Conservation (phyloP, 2,113 vertebrate genomes). For the Damaliscus lunatus region DNA sequence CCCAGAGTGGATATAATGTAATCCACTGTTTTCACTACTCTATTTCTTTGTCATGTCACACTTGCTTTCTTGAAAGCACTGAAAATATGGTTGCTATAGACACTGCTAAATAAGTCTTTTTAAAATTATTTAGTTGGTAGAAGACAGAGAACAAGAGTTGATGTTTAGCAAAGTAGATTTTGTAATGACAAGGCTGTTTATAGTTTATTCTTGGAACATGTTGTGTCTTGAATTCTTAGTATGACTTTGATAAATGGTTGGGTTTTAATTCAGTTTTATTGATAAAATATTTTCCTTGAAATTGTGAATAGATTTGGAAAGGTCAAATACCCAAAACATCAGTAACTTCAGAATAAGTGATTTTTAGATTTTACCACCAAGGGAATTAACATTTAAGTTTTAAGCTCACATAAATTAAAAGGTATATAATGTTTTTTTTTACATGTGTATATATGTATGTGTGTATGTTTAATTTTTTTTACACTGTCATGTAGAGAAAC, state of each 20-base stretch:
- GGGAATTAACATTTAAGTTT: slow-evolving; percentile 6
- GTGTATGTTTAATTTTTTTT: neutral
- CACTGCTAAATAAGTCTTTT: slow-evolving; percentile 72
- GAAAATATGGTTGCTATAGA: slow-evolving; percentile 73
- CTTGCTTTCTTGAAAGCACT: slow-evolving; percentile 51
- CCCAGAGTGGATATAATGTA: slow-evolving; percentile 42
- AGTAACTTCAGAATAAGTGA: neutral
- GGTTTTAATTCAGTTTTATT: slow-evolving; percentile 72
- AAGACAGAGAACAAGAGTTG: slow-evolving; percentile 64
- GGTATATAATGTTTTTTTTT: neutral
- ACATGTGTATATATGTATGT: neutral
- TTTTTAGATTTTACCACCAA: slow-evolving; percentile 57
- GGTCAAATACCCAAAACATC: slow-evolving; percentile 53
- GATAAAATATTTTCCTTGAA: slow-evolving; percentile 46
- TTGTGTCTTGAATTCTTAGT: slow-evolving; percentile 65
- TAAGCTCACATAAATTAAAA: neutral
- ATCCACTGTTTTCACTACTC: slow-evolving; percentile 46
- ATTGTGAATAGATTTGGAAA: slow-evolving; percentile 42
- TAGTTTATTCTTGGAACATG: slow-evolving; percentile 66
- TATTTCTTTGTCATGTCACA: slow-evolving; percentile 52
- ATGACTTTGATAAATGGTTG: slow-evolving; percentile 69
- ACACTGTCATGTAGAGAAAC: neutral
- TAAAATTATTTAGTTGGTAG: slow-evolving; percentile 67
- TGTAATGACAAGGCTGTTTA: slow-evolving; percentile 67
- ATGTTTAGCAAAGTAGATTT: slow-evolving; percentile 70